Conservation (phyloP, 37 sponge, comb jelly and placozoan genomes). For the Agelas oroides region DNA sequence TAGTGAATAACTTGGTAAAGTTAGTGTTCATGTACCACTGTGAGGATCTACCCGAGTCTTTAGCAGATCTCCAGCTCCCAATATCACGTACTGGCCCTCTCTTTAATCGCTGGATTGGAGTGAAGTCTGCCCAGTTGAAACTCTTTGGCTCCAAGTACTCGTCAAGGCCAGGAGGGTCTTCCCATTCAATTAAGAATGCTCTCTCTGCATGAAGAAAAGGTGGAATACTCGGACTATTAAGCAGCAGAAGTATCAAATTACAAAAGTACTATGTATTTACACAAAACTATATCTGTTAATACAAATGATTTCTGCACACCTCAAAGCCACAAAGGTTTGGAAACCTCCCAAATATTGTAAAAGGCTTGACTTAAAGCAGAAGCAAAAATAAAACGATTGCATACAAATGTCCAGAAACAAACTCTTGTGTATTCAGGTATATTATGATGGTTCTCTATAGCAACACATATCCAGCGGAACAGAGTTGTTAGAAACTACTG, state of each 20-base stretch:
- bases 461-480: no score
- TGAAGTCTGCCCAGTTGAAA: constrained; percentile 51
- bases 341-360: no score
- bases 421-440: no score
- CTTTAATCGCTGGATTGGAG: constrained; percentile 8
- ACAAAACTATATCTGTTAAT: no score
- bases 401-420: no score
- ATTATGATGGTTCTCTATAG: no score
- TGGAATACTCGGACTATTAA: background rate
- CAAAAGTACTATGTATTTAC: background rate
- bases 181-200: constrained; percentile 73
- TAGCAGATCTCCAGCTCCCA: constrained; percentile 57
- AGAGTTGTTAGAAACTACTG: no score
- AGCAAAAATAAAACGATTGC: no score
- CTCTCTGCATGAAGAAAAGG: constrained; percentile 27
- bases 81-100: constrained; percentile 48
- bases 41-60: constrained; percentile 12
- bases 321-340: no score
- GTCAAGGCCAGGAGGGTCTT: constrained; percentile 33
- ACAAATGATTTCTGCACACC: no score
- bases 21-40: constrained; percentile 67
- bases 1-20: constrained; percentile 38
- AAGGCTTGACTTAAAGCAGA: no score
- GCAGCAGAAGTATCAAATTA: background rate
- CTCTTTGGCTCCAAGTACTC: constrained; percentile 53